Base-by-base conservation (phyloP, 30 jellyfish, hydroid and myxozoan genomes). In the Cassiopea xamachana region DNA sequence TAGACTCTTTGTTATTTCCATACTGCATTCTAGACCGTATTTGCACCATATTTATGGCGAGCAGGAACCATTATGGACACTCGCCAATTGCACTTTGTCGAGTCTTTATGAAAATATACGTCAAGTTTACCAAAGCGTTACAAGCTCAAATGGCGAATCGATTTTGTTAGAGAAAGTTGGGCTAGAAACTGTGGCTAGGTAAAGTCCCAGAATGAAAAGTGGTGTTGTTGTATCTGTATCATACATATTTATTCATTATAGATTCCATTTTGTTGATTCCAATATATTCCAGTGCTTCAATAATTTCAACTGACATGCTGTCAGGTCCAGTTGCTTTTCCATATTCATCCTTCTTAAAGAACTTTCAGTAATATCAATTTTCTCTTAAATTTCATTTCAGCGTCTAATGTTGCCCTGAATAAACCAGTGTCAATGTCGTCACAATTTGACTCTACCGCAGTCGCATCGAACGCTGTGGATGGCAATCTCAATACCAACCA, bases 191-290 rank as follows among this genome's bases (percentile, higher is more conserved):
- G 39, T 27, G 39, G 39, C 39, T 27, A 27, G 39, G 39, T 27
- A 27, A 27, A 27, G 39, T 27, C 39, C 39, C 39, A 27, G 39
- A 27, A 27, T 27, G 39, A 27, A 27, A 27, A 27, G 39, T 27
- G 39, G 39, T 27, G 39, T 27, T 55, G 0, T 77, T 77, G 86
- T 77, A 59, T 72, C 73, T 12, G 86, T 44, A 59, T 77, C 48
- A 77, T 77, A 47, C 86, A 77, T 27, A 27, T 77, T 77, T 77
- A 77, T 77, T 77, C 71, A 77, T 44, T 71, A 77, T 77, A 13
- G 86, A 77, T 77, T 77, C 86, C 48, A 45, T 5, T 45, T 77
- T 77, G 47, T n/a, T 77, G 86, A 79, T 79, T 79, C 88, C 88
- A 79, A 16, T 49, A 17, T 79, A 77, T 79, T 79, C 88, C 58